phyloP scores from a whole-genome alignment of 2,888 invertebrate species.

The Branchellion lobata region DNA sequence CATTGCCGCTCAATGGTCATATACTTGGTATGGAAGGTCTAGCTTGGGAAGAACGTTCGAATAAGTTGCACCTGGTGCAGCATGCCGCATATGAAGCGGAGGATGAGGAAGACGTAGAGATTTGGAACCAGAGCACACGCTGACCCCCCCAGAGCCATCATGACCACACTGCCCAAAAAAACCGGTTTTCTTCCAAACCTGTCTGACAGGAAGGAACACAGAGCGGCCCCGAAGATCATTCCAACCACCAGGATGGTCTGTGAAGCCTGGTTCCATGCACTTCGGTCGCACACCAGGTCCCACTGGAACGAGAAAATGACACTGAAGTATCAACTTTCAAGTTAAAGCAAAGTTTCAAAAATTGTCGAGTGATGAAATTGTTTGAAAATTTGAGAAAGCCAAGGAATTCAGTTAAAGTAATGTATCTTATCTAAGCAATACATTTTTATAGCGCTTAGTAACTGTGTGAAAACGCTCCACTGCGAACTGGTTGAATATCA shows the following conservation, averaged over 20 bases:
- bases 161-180: neutral
- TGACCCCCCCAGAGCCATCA: neutral
- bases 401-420: too few relatives aligned
- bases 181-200: slow-evolving; percentile 22
- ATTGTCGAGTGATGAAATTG: too few relatives aligned
- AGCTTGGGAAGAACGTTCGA: neutral
- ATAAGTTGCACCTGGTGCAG: neutral
- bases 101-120: neutral
- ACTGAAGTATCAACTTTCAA: too few relatives aligned
- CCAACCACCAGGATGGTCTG: neutral
- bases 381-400: too few relatives aligned
- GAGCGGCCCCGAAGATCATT: neutral
- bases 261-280: neutral
- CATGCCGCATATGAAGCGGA: neutral
- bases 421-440: too few relatives aligned
- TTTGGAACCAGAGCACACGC: neutral
- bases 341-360: too few relatives aligned
- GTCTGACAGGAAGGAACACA: neutral
- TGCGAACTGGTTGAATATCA: too few relatives aligned
- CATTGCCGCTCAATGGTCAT: neutral
- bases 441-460: too few relatives aligned
- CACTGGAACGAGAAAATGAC: too few relatives aligned
- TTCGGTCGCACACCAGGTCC: slow-evolving; percentile 7
- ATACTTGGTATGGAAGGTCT: neutral
- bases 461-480: too few relatives aligned